Percentiles rank a stretch among this genome's conserved stretches.
Conservation (phyloP, 2,888 invertebrate species). For the Lepetodrilus schrolli region DNA sequence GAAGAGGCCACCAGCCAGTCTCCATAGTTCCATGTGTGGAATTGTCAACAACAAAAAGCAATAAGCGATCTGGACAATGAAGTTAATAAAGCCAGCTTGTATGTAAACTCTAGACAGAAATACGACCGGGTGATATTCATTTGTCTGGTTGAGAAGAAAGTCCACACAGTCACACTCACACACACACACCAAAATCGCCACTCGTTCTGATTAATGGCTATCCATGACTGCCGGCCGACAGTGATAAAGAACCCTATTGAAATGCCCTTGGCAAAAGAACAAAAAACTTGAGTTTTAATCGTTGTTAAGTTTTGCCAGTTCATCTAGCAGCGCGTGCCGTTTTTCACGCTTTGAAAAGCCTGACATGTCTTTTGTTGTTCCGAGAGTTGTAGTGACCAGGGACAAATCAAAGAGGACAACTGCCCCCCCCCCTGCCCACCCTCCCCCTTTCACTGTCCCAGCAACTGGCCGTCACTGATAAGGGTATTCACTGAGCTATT, state of each 20-base stretch:
- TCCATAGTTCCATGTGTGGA: background rate
- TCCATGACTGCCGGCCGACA: slow-evolving; percentile 1
- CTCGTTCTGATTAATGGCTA: slow-evolving; percentile 9
- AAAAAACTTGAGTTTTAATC: slow-evolving; percentile 25
- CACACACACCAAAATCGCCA: slow-evolving; percentile 7
- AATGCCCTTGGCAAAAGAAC: background rate
- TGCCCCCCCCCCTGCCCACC: too few species aligned
- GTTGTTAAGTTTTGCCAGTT: slow-evolving; percentile 5
- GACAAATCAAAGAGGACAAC: background rate
- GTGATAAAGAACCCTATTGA: slow-evolving; percentile 16
- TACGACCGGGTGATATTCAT: slow-evolving; percentile 3
- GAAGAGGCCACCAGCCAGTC: background rate
- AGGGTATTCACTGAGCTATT: background rate
- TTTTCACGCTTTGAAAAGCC: background rate
- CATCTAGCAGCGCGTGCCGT: background rate
- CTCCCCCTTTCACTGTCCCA: background rate
- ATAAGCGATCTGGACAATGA: background rate
- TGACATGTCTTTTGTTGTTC: slow-evolving; percentile 12
- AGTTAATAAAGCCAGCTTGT: background rate
- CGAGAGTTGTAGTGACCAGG: background rate
- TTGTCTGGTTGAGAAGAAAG: background rate
- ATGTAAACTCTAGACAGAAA: slow-evolving; percentile 4
- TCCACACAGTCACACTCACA: too few species aligned
- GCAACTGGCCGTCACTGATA: slow-evolving; percentile 10
- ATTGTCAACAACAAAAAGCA: slow-evolving; percentile 11